phyloP scores from a whole-genome alignment of 2,888 invertebrate genomes.

The Corythucha ciliata region DNA sequence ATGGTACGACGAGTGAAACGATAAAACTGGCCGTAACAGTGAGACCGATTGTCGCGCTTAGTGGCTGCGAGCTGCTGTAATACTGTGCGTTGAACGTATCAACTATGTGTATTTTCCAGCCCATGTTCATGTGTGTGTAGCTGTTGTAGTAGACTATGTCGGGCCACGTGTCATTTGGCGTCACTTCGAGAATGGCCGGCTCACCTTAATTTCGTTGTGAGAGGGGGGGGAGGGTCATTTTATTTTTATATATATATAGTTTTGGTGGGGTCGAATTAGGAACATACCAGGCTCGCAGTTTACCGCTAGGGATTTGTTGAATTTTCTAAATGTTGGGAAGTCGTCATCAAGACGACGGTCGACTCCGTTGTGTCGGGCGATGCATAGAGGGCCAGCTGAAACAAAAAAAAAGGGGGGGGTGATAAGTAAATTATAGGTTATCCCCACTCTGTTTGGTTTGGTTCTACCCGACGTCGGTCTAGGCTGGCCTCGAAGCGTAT shows the following conservation, averaged over 20 bases:
- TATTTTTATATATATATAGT: neutral
- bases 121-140: conserved; percentile 89
- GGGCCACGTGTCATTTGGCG: conserved; percentile 85
- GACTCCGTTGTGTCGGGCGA: conserved; percentile 55
- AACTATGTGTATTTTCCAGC: conserved; percentile 84
- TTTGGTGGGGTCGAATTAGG: neutral
- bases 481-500: conserved; percentile 71
- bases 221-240: neutral
- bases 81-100: conserved; percentile 52
- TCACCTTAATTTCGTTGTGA: conserved; percentile 51
- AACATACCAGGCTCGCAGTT: conserved; percentile 52
- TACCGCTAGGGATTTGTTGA: conserved; percentile 64
- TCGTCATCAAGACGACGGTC: conserved; percentile 72
- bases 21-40: conserved; percentile 5
- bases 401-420: conserved; percentile 29
- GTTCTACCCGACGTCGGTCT: conserved; percentile 61
- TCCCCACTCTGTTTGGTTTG: no score
- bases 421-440: no score
- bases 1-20: conserved; percentile 11
- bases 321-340: conserved; percentile 70
- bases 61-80: no score
- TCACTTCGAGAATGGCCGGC: conserved; percentile 63
- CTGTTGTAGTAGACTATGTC: conserved; percentile 89
- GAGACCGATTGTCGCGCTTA: no score
- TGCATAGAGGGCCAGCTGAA: conserved; percentile 68